Evolutionary conservation across 2,888 invertebrate genomes (phyloP).

Genomic region (Caenorhabditis becei): DNA sequence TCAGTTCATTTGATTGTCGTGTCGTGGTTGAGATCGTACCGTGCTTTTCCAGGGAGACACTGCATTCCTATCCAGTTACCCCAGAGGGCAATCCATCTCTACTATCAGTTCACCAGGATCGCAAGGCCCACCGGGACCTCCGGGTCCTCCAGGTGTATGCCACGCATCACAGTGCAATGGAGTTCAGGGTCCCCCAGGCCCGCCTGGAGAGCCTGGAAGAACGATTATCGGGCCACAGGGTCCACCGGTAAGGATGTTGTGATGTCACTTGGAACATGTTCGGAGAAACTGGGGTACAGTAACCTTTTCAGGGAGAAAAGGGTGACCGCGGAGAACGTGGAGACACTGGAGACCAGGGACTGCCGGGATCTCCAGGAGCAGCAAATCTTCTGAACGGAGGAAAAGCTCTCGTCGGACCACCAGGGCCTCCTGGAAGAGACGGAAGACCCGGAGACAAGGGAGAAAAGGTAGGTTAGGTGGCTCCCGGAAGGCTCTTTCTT

Average conservation of each 20-base stretch:
- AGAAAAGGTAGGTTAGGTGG: constrained; percentile 73
- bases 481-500: constrained; percentile 1
- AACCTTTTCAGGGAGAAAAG: constrained; percentile 77
- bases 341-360: constrained; percentile 64
- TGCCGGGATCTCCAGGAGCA: constrained; percentile 64
- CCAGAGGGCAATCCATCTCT: constrained; percentile 18
- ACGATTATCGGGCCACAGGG: constrained; percentile 64
- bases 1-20: background rate
- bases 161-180: constrained; percentile 45
- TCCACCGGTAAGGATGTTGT: constrained; percentile 63
- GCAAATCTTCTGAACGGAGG: constrained; percentile 53
- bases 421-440: constrained; percentile 76
- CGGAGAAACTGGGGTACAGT: background rate
- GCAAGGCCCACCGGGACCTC: constrained; percentile 55
- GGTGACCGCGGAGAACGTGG: constrained; percentile 78
- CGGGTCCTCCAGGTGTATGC: constrained; percentile 62
- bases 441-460: constrained; percentile 78
- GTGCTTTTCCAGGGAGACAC: constrained; percentile 59
- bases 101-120: constrained; percentile 25
- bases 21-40: constrained; percentile 13
- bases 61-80: constrained; percentile 49
- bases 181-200: constrained; percentile 53
- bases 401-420: constrained; percentile 71
- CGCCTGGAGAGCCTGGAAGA: constrained; percentile 58
- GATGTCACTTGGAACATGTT: background rate